Evolutionary conservation across 2,888 invertebrate genomes (phyloP), one percentile per base, ranked within the genome.

Genomic region (Phaedon cochleariae): DNA sequence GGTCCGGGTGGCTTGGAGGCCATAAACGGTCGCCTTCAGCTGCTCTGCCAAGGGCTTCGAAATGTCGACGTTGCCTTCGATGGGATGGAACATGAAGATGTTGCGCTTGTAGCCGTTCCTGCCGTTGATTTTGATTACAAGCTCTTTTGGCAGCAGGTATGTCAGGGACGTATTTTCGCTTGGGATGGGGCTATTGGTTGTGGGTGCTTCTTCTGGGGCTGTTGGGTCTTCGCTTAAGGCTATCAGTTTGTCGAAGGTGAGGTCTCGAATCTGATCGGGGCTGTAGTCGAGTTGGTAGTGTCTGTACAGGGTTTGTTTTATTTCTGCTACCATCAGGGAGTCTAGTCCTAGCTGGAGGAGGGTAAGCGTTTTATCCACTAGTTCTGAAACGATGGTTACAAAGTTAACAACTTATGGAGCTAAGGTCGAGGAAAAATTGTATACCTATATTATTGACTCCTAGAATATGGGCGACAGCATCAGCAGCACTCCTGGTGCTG

Each of bases 251-350:
- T 65, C 57, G 6, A 75, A 64, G 2, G 73, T 75, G 15, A 73
- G 29, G 12, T 71, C 65, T 22, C 74, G 63, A 15, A 74, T 71
- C 26, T 73, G 71, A 18, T 72, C 71, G 4, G 61, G 57, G 20
- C 17, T 59, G 4, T 71, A 58, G 29, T 75, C 74, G 7, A 76
- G 34, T 7, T 73, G 71, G 52, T 61, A 69, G 49, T 72, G 73
- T 61, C 76, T 69, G 49, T 70, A 74, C 3, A 76, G 52, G 6
- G 69, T 73, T 66, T 76, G 76, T 46, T 76, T 74, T 12, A 75
- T 74, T 70, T 76, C 76, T n/a, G 73, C 68, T 22, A 61, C 45
- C 73, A 76, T 75, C 4, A 75, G 55, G 4, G 76, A 76, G 62
- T 76, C 76, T 46, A 75, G 49, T 31, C 76, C 76, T n/a, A 74